Evolutionary conservation across 53 echinoderm and acorn worm genomes (phyloP).

Genomic region (Paelopatides confundens): DNA sequence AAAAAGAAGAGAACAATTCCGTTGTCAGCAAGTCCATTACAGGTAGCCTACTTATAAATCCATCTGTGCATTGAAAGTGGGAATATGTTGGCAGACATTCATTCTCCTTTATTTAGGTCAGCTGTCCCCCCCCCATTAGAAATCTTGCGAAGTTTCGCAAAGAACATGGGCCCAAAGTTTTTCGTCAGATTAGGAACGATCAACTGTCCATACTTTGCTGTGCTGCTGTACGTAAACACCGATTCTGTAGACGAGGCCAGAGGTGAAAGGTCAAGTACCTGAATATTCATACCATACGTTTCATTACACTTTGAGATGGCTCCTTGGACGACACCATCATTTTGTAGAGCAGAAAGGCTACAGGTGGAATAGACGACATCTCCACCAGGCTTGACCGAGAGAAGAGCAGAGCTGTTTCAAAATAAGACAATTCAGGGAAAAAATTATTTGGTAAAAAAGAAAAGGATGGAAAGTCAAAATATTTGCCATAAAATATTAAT

Average conservation of each 20-base stretch:
- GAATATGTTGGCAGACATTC: no score
- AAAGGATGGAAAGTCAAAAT: not conserved
- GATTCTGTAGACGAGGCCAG: slow-evolving; percentile 59
- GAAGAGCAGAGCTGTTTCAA: slow-evolving; percentile 74
- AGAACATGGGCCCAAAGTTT: slow-evolving; percentile 98
- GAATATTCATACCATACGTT: slow-evolving; percentile 60
- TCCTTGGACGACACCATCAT: slow-evolving; percentile 83
- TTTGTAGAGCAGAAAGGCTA: slow-evolving; percentile 87
- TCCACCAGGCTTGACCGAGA: slow-evolving; percentile 87
- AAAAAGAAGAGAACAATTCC: no score
- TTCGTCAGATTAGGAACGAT: slow-evolving; percentile 74
- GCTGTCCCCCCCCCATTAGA: not conserved
- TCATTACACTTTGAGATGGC: slow-evolving; percentile 74
- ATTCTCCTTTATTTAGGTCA: no score
- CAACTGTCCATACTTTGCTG: slow-evolving; percentile 78
- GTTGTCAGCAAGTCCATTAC: no score
- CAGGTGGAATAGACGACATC: slow-evolving; percentile 96
- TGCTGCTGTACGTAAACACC: slow-evolving; percentile 75
- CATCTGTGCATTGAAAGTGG: no score
- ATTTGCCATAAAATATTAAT: no score
- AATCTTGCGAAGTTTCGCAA: slow-evolving; percentile 69
- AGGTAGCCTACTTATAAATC: no score
- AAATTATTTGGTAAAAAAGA: not conserved
- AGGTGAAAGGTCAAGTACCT: slow-evolving; percentile 95
- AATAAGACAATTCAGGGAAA: not conserved